A percentile compares a stretch with the other conserved stretches of the same genome.
These are phyloP conservation scores for Orthosia cruda DNA, from an alignment of 2,888 invertebrate species.

Conservation along the genomic window DNA sequence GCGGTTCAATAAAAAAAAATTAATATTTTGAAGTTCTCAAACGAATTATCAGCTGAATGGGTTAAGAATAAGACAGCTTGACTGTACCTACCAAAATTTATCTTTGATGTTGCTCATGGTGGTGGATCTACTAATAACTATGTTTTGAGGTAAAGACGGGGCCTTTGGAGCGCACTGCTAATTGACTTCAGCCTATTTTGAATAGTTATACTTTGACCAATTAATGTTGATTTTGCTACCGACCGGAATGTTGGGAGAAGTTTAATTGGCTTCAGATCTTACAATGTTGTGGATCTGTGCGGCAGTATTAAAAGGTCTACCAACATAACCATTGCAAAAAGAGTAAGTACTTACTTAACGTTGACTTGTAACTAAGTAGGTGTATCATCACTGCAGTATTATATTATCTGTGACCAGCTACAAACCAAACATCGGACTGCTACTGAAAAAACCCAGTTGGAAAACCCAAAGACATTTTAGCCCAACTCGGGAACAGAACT, in stretches of 20 bases:
- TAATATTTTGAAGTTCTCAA: no score
- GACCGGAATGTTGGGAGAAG: constrained; percentile 3
- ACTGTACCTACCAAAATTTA: neutral
- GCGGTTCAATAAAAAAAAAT: no score
- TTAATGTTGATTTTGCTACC: constrained; percentile 32
- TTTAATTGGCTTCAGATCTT: constrained; percentile 15
- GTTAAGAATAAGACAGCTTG: no score
- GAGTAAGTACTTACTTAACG: no score
- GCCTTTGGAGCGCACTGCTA: constrained; percentile 5
- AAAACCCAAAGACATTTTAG: neutral
- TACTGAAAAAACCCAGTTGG: no score
- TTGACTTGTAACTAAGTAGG: no score
- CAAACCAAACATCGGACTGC: no score
- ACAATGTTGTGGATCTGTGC: neutral
- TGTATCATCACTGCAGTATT: no score
- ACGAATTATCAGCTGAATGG: no score
- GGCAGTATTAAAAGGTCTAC: no score
- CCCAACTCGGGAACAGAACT: neutral
- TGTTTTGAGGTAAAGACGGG: neutral
- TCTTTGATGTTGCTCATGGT: constrained; percentile 25
- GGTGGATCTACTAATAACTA: neutral
- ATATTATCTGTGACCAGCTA: no score
- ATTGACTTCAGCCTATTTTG: constrained; percentile 33
- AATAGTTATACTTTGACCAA: constrained; percentile 40
- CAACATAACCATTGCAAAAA: no score